A percentile compares a stretch with the other conserved stretches of the same genome.
These are phyloP conservation scores for Gymnocephalus cernua DNA, from an alignment of 2,113 vertebrate species.

Conservation along the genomic window DNA sequence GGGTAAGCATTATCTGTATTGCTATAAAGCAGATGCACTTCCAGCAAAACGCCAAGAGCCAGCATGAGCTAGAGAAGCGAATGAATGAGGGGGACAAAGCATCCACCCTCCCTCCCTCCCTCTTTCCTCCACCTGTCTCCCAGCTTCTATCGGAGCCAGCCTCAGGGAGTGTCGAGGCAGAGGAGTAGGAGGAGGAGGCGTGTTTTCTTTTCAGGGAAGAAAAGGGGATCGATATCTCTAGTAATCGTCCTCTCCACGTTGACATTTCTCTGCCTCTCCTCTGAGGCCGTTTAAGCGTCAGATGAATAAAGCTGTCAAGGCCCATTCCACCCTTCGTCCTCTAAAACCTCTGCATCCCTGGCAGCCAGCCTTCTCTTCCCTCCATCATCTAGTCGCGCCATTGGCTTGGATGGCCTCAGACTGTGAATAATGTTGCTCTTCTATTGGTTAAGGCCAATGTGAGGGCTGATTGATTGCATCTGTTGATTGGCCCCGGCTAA, in stretches of 20 bases:
- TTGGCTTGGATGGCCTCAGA: conserved; percentile 51
- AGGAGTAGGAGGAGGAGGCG: conserved; percentile 49
- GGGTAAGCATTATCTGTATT: conserved; percentile 73
- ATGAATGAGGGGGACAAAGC: conserved; percentile 39
- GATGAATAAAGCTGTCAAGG: conserved; percentile 85
- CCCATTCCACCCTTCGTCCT: conserved; percentile 74
- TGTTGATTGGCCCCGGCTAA: conserved; percentile 79
- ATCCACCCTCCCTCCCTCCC: conserved; percentile 30
- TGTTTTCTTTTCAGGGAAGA: conserved; percentile 63
- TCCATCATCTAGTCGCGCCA: conserved; percentile 50
- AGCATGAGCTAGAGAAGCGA: conserved; percentile 14
- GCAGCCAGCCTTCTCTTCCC: conserved; percentile 57
- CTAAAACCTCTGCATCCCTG: conserved; percentile 63
- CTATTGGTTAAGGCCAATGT: conserved; percentile 67
- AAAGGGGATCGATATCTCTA: conserved; percentile 78
- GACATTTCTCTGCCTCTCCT: conserved; percentile 79
- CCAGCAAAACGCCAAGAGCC: conserved; percentile 50
- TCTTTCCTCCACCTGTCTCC: conserved; percentile 50
- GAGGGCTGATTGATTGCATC: conserved; percentile 66
- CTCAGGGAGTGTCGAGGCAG: conserved; percentile 54
- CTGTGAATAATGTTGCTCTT: conserved; percentile 50
- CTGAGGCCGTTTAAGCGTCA: conserved; percentile 80
- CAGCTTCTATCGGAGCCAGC: conserved; percentile 35
- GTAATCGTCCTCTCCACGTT: conserved; percentile 79
- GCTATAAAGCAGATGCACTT: conserved; percentile 66